phyloP scores from a whole-genome alignment of 2,797 vertebrate genomes.

The Poecile montanus region DNA sequence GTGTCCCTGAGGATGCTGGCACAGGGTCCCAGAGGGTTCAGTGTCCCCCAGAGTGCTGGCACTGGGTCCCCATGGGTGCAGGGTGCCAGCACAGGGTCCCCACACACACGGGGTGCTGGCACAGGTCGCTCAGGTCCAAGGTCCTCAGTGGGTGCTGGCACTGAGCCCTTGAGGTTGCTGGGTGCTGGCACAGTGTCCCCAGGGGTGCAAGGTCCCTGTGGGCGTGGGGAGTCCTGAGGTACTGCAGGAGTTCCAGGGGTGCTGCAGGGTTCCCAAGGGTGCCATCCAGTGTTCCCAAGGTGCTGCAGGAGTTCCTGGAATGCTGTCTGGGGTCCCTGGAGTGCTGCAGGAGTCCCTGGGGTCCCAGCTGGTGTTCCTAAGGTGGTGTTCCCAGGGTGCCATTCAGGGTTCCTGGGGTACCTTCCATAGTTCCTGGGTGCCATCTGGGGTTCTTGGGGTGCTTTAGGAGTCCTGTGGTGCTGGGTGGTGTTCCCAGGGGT shows the following conservation, averaged over 20 bases:
- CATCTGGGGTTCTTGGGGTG: background rate
- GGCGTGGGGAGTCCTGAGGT: background rate
- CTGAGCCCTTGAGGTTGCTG: background rate
- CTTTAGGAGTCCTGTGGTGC: background rate
- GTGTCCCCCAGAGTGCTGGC: background rate
- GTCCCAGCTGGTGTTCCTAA: background rate
- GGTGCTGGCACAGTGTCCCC: background rate
- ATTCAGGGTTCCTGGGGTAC: background rate
- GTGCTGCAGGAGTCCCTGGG: background rate
- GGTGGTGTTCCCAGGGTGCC: background rate
- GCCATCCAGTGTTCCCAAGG: background rate
- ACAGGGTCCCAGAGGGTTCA: background rate
- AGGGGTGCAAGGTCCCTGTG: background rate
- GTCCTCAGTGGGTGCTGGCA: background rate
- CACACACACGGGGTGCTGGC: background rate
- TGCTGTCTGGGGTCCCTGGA: background rate
- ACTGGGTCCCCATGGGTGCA: background rate
- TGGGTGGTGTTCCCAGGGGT: fast-evolving
- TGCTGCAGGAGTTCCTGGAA: background rate
- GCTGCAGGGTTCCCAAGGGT: background rate
- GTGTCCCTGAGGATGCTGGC: background rate
- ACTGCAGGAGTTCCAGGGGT: background rate
- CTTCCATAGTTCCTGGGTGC: background rate
- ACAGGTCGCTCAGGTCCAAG: background rate
- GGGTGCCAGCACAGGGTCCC: background rate